Evolutionary conservation across 2,888 invertebrate species (phyloP), one percentile per base, ranked within the genome.

Genomic region (Zygothrica quintamaculata): DNA sequence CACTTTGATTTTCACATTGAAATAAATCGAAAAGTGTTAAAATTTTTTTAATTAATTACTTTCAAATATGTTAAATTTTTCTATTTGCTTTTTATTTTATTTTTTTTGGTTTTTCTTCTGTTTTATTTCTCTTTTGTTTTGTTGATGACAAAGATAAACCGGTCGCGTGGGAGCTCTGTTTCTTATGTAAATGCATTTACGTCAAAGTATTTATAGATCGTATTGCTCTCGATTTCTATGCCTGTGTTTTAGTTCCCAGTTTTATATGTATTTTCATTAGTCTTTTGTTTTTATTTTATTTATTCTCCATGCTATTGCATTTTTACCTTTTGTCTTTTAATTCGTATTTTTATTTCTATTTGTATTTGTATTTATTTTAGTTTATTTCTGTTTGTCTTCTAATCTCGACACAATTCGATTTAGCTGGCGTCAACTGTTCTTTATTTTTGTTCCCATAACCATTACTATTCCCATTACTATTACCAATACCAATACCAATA

Each of bases 11-110:
- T 60, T 22, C 9, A 29, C 9, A 37, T 18, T 46, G 11, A 59
- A 71, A 71, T n/a, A 68, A 60, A 57, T 58, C n/a, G n/a, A 71
- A 68, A 67, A 34, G 58, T 61, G 47, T 36, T 42, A 55, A 60
- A 52, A 71, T 34, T 55, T 60, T 53, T 3, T 34, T 11, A n/a
- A 34, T n/a, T 9, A 36, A 36, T 13, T 36, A 12, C 13, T 36
- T 2, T 2, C 18, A 22, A 22, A 22, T 22, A n/a, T n/a, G n/a
- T n/a, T n/a, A n/a, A n/a, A 3, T 22, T 3, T 3, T 3, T 22
- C 18, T 2, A 5, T 22, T 22, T 22, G 18, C 3, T 22, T 22
- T 3, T 2, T 22, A 2, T 22, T 22, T 22, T 22, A 5, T 22
- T 22, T 22, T 2, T 22, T 22, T 22, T n/a, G n/a, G n/a, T n/a